Conservation (phyloP, 2,797 vertebrate genomes). For the Poeciliopsis gracilis region DNA sequence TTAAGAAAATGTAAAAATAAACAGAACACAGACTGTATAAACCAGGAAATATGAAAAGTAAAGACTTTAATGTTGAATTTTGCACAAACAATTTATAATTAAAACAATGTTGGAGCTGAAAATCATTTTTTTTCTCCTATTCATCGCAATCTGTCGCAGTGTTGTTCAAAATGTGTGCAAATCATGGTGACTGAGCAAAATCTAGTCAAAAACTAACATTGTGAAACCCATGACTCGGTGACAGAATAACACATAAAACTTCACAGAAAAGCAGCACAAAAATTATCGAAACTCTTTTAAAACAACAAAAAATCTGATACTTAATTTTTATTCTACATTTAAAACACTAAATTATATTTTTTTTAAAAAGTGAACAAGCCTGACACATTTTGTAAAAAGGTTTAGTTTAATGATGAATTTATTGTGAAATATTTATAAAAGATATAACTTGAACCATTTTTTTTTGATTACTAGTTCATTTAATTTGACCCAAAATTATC, state of each 20-base stretch:
- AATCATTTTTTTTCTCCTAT: not conserved
- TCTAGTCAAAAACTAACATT: not conserved
- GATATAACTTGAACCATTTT: too few species aligned
- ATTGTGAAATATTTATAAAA: not conserved
- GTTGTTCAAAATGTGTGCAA: not conserved
- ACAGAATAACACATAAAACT: not conserved
- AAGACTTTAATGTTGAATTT: not conserved
- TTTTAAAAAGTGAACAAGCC: not conserved
- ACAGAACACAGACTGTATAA: not conserved
- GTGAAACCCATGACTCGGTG: not conserved
- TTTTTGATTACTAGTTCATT: too few species aligned
- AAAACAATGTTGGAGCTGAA: conserved; percentile 5
- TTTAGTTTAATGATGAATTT: not conserved
- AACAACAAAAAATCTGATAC: not conserved
- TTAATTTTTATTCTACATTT: not conserved
- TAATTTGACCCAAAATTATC: too few species aligned
- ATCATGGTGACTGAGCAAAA: not conserved
- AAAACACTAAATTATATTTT: not conserved
- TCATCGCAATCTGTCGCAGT: not conserved
- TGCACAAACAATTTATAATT: not conserved
- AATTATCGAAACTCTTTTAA: not conserved
- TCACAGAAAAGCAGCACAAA: not conserved
- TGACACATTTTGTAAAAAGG: not conserved
- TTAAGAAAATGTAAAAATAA: conserved; percentile 8
- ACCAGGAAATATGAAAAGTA: not conserved